Conservation (phyloP, 2,113 vertebrate genomes). For the Nycticebus coucang region DNA sequence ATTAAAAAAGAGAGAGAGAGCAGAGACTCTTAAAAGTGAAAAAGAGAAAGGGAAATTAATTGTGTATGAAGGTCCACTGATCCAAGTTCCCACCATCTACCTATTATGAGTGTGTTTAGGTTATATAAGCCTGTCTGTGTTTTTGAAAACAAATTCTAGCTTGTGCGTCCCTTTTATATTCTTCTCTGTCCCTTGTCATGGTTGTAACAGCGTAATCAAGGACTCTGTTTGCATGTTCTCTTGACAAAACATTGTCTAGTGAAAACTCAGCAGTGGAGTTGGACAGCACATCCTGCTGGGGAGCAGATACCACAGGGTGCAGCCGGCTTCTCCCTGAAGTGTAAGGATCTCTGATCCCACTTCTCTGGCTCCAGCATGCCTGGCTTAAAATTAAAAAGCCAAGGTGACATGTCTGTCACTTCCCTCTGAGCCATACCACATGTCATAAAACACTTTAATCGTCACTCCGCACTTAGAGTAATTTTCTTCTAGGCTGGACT, state of each 20-base stretch:
- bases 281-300: background rate
- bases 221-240: background rate
- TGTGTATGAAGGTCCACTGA: background rate
- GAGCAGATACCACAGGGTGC: background rate
- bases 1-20: background rate
- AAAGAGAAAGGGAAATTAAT: background rate
- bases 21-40: background rate
- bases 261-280: constrained; percentile 5
- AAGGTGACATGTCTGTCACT: constrained; percentile 59
- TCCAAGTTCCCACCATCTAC: background rate
- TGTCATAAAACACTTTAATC: constrained; percentile 55
- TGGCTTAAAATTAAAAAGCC: background rate
- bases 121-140: background rate
- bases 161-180: background rate
- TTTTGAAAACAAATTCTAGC: background rate
- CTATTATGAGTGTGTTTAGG: background rate
- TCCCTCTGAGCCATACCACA: constrained; percentile 43
- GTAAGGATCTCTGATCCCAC: background rate
- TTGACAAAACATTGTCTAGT: constrained; percentile 23
- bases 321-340: background rate
- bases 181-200: background rate
- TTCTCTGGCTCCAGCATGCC: constrained; percentile 24
- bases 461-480: constrained; percentile 49
- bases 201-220: background rate
- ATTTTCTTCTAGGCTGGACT: constrained; percentile 46